Evolutionary conservation across 2,113 vertebrate species (phyloP).

Genomic region (Cardinalis cardinalis): DNA sequence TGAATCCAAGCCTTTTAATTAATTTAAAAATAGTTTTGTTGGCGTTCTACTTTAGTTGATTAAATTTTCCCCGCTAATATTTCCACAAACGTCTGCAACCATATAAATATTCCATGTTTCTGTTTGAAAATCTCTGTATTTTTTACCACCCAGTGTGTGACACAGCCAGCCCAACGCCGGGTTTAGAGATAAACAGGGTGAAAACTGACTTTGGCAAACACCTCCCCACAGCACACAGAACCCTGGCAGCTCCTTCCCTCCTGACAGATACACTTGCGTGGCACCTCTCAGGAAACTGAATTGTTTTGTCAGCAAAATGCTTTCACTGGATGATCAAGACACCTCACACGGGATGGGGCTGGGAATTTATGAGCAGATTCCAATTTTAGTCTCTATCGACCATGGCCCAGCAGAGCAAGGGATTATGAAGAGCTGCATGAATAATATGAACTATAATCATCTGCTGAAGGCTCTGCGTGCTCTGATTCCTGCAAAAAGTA

Average conservation of each 20-base stretch:
- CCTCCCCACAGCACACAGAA: not conserved
- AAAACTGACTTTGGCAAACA: not conserved
- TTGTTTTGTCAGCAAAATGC: conserved; percentile 2
- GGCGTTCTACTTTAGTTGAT: not conserved
- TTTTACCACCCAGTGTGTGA: conserved; percentile 30
- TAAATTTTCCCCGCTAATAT: conserved; percentile 2
- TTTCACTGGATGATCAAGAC: not conserved
- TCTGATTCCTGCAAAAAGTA: conserved; percentile 38
- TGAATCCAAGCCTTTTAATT: not conserved
- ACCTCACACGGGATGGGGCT: not conserved
- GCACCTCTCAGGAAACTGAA: not conserved
- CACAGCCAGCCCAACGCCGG: not conserved
- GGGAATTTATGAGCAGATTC: conserved; percentile 4
- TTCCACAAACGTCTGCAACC: not conserved
- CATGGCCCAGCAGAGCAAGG: not conserved
- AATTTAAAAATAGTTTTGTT: conserved; percentile 23
- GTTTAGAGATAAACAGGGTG: conserved; percentile 3
- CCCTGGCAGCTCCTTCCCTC: not conserved
- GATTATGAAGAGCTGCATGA: conserved; percentile 34
- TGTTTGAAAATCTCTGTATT: conserved; percentile 25
- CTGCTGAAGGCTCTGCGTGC: not conserved
- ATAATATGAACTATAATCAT: conserved; percentile 23
- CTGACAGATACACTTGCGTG: not conserved
- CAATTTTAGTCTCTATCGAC: not conserved
- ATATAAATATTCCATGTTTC: conserved; percentile 24